Conservation (phyloP, 2,113 vertebrate genomes). For the Atrichornis clamosus region DNA sequence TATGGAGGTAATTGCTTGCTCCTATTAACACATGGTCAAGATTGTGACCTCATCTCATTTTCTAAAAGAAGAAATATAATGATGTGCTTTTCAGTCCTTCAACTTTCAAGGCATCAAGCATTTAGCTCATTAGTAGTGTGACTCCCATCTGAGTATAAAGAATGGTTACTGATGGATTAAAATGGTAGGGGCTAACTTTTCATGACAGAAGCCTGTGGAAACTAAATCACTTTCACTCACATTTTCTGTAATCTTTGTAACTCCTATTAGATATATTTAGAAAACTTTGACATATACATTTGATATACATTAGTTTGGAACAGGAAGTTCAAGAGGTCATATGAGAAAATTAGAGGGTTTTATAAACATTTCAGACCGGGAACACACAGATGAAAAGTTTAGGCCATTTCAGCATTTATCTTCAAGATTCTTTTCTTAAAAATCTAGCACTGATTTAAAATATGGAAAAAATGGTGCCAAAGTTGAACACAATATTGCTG, state of each 20-base stretch:
- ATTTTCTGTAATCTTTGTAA: not conserved
- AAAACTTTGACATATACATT: not conserved
- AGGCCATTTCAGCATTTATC: not conserved
- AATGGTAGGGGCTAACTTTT: not conserved
- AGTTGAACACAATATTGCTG: not conserved
- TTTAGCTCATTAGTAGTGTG: not conserved
- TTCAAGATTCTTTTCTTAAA: not conserved
- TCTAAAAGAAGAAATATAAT: not conserved
- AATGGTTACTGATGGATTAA: not conserved
- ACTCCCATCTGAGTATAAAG: not conserved
- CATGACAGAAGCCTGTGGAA: not conserved
- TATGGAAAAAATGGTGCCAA: not conserved
- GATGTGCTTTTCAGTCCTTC: not conserved
- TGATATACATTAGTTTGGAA: not conserved
- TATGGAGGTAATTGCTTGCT: not conserved
- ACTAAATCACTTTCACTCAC: not conserved
- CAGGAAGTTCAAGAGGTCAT: not conserved
- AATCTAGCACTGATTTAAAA: not conserved
- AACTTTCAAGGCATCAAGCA: not conserved
- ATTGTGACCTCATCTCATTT: not conserved
- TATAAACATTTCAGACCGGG: not conserved
- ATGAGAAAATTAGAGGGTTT: not conserved
- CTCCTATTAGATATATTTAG: not conserved
- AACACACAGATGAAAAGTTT: not conserved
- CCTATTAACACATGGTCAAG: not conserved